A percentile compares a stretch with the other conserved stretches of the same genome.
phyloP scores from a whole-genome alignment of 2,797 vertebrate genomes.

The Clarias laeviceps region DNA sequence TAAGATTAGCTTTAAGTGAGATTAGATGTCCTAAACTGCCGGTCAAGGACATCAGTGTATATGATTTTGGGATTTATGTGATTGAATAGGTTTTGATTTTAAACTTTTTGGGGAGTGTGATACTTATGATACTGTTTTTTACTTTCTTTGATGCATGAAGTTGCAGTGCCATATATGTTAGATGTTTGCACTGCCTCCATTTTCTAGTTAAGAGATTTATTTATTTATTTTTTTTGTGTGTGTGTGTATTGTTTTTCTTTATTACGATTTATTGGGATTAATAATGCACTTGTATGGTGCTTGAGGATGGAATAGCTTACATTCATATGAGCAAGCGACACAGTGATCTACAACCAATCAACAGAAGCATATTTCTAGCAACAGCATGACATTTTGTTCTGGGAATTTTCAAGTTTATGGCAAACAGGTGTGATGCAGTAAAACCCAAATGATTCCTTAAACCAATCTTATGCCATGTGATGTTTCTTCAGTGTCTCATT shows the following conservation, averaged over 20 bases:
- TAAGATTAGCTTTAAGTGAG: background rate
- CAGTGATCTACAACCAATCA: background rate
- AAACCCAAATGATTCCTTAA: background rate
- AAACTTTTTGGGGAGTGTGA: background rate
- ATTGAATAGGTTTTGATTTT: background rate
- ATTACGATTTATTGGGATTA: background rate
- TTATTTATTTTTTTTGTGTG: too few species aligned
- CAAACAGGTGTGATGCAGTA: background rate
- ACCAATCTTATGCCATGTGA: background rate
- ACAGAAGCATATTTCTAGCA: background rate
- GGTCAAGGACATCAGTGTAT: background rate
- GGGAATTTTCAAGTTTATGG: background rate
- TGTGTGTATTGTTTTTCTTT: background rate
- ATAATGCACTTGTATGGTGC: background rate
- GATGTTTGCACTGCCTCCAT: background rate
- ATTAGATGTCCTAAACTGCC: background rate
- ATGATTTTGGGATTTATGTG: background rate
- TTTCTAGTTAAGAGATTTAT: too few species aligned
- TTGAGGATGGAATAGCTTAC: background rate
- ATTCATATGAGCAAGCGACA: background rate
- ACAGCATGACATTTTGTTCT: background rate
- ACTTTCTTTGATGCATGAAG: background rate
- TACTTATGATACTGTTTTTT: background rate
- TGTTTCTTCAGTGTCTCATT: background rate
- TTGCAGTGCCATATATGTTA: background rate